Conservation (phyloP, 2,888 invertebrate genomes). For the Argyra leucocephala region DNA sequence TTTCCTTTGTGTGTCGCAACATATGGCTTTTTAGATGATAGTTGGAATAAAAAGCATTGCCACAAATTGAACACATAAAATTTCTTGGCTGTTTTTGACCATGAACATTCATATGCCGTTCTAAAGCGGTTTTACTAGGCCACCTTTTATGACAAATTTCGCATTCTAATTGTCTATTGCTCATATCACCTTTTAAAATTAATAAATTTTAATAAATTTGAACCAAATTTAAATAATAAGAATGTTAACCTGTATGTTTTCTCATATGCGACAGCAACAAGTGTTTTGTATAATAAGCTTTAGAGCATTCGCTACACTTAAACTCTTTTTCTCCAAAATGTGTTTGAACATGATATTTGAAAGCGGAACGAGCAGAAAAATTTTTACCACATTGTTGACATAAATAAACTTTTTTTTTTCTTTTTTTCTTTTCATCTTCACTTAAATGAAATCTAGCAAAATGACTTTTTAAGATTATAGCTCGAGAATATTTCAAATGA, state of each 20-base stretch:
- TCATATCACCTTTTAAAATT: background rate
- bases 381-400: background rate
- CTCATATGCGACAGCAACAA: background rate
- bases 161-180: background rate
- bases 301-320: background rate
- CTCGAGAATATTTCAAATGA: background rate
- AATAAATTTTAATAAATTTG: background rate
- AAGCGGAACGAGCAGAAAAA: background rate
- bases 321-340: conserved; percentile 6
- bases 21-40: background rate
- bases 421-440: background rate
- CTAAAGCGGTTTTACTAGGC: background rate
- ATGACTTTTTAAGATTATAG: background rate
- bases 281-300: background rate
- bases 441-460: conserved; percentile 2
- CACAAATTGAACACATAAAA: conserved; percentile 1
- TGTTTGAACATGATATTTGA: background rate
- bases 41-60: background rate
- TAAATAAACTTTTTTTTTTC: conserved; percentile 1
- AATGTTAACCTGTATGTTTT: background rate
- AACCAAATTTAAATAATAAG: background rate
- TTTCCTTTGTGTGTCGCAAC: background rate
- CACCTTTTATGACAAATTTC: background rate
- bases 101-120: background rate
- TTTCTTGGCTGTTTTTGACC: conserved; percentile 1